phyloP scores from a whole-genome alignment of 2,113 vertebrate species.

The Scopus umbretta region DNA sequence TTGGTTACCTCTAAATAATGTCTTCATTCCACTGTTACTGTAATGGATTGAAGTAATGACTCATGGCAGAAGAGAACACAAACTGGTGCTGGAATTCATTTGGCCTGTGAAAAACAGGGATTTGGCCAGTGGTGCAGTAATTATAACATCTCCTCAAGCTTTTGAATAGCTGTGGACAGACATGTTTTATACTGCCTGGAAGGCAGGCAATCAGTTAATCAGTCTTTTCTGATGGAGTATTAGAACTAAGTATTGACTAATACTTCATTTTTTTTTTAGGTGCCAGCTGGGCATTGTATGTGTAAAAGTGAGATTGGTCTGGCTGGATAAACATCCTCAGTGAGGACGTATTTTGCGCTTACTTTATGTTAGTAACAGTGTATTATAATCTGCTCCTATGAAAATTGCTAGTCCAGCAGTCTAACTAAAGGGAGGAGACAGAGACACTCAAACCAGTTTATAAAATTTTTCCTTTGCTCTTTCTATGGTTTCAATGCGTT shows the following conservation, averaged over 20 bases:
- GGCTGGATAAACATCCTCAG: neutral
- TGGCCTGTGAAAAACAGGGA: neutral
- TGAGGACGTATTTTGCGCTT: neutral
- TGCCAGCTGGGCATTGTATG: neutral
- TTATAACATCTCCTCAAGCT: neutral
- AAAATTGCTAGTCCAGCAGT: neutral
- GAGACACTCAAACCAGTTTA: neutral
- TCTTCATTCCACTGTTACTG: neutral
- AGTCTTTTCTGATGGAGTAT: neutral
- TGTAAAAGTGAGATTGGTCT: neutral
- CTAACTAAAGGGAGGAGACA: neutral
- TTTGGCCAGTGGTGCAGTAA: neutral
- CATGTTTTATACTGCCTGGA: neutral
- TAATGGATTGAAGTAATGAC: neutral
- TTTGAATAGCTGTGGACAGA: neutral
- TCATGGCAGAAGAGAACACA: neutral
- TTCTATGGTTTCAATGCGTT: neutral
- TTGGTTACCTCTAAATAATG: neutral
- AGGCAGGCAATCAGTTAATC: neutral
- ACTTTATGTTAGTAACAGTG: neutral
- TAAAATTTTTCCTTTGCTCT: neutral
- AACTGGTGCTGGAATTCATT: neutral
- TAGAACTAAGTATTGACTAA: neutral
- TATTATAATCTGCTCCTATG: neutral
- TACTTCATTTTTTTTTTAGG: neutral